These are phyloP conservation scores for Galago senegalensis DNA, from an alignment of 2,797 vertebrate species.

Conservation along the genomic window DNA sequence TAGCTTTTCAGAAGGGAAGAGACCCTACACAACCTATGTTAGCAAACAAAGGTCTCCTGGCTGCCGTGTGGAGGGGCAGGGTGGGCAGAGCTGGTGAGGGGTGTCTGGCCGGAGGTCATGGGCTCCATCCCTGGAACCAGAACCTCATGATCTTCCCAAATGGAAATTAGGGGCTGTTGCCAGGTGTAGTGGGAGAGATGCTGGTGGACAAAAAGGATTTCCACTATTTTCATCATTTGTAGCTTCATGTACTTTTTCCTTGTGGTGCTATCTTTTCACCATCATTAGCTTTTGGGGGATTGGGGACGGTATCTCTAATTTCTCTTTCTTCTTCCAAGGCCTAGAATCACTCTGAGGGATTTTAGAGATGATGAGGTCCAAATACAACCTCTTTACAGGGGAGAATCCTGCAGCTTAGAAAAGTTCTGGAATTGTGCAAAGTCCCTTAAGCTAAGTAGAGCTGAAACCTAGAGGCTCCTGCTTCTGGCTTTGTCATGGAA, in stretches of 20 bases:
- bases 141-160: neutral
- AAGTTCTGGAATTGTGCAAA: neutral
- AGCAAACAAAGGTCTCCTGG: neutral
- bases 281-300: neutral
- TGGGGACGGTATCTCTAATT: neutral
- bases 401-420: neutral
- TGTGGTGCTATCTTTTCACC: neutral
- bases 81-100: neutral
- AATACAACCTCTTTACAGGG: neutral
- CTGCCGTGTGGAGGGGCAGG: neutral
- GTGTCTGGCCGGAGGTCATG: neutral
- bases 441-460: neutral
- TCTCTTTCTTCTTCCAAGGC: conserved; percentile 6
- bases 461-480: neutral
- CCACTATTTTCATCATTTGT: neutral
- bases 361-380: neutral
- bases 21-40: neutral
- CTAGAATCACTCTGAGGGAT: neutral
- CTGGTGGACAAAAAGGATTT: neutral
- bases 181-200: neutral
- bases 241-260: neutral
- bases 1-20: conserved; percentile 13
- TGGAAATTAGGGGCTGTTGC: neutral
- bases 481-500: neutral
- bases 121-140: neutral